Evolutionary conservation across 2,888 invertebrate species (phyloP).

Genomic region (Pyrrhia umbra): DNA sequence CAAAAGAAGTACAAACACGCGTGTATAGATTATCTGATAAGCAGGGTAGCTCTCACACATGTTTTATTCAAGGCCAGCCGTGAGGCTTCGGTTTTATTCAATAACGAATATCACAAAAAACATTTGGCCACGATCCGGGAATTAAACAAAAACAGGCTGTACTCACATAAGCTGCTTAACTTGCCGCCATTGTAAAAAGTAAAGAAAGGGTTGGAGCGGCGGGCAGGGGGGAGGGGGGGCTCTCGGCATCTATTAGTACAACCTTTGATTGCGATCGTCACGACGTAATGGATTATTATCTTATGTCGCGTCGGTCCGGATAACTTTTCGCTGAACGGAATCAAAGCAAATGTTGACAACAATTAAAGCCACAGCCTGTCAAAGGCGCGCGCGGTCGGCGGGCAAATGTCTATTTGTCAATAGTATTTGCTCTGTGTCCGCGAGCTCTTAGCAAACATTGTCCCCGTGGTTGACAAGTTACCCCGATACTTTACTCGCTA

Average conservation of each 20-base stretch:
- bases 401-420: conserved; percentile 39
- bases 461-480: conserved; percentile 12
- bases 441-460: conserved; percentile 13
- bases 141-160: conserved; percentile 51
- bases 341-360: conserved; percentile 18
- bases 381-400: neutral
- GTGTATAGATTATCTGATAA: conserved; percentile 51
- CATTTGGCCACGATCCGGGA: conserved; percentile 41
- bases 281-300: conserved; percentile 2
- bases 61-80: conserved; percentile 48
- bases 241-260: conserved; percentile 20
- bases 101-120: conserved; percentile 51
- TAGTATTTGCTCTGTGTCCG: conserved; percentile 25
- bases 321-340: neutral
- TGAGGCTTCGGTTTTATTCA: conserved; percentile 45
- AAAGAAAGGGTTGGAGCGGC: conserved; percentile 40
- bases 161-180: conserved; percentile 53
- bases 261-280: conserved; percentile 19
- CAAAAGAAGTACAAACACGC: conserved; percentile 41
- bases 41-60: conserved; percentile 39
- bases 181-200: conserved; percentile 38
- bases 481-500: neutral
- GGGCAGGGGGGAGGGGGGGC: conserved; percentile 3
- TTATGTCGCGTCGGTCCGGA: neutral
- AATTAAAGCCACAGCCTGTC: conserved; percentile 2